Evolutionary conservation across 2,888 invertebrate genomes (phyloP), one percentile per base, ranked within the genome.

Genomic region (Seira ritae): DNA sequence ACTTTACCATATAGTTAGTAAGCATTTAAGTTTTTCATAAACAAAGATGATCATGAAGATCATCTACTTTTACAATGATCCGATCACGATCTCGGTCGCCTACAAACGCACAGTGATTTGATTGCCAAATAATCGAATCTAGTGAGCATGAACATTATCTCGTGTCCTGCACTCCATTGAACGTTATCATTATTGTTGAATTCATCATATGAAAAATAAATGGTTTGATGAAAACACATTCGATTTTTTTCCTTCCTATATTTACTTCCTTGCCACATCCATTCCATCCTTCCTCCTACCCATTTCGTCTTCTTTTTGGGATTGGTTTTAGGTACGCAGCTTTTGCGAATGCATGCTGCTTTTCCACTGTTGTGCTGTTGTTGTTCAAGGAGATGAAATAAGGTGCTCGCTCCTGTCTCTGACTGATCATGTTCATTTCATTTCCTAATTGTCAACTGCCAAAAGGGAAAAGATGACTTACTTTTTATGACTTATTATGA

Each of bases 361-460:
- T 42, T 60, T 60, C 60, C 60, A 6, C 17, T n/a, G 4, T 6
- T n/a, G 60, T 60, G 60, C n/a, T n/a, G n/a, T n/a, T n/a, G n/a
- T n/a, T n/a, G n/a, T n/a, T n/a, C n/a, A 31, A 31, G 8, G 31
- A 8, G 31, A 31, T 62, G 50, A n/a, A 20, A 50, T 12, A 20
- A 62, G 62, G 2, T 62, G 62, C 62, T 62, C 20, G 20, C 62
- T 62, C 62, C 62, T 62, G 62, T 20, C n/a, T 62, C 12, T 20
- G 62, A 2, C 2, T 62, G 62, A 62, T 20, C 62, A 62, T 62
- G 62, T 10, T 62, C 62, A 62, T 62, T 62, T 62, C 62, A 75
- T 84, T 84, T 84, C 83, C 83, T 84, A 84, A 84, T 84, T 84
- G 78, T 78, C 74, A 74, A 79, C 74, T 84, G 83, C 79, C 83